phyloP scores from a whole-genome alignment of 1,140 invertebrate genomes.

The Kradibia gibbosae region DNA sequence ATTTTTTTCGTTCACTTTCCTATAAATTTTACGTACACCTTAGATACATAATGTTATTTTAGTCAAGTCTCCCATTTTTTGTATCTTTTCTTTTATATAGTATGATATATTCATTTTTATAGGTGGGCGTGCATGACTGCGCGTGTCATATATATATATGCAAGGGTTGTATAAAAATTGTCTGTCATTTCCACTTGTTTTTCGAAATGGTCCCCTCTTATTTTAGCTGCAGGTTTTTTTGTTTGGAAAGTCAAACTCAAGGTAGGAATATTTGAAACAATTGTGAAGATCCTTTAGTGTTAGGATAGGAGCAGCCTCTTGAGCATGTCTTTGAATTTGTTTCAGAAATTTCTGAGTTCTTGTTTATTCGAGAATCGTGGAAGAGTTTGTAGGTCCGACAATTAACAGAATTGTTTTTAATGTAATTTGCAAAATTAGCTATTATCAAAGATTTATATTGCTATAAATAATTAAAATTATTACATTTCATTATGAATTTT shows the following conservation, averaged over 20 bases:
- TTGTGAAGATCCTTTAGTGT: slow-evolving; percentile 14
- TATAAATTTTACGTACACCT: background rate
- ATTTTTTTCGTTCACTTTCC: background rate
- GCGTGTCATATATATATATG: background rate
- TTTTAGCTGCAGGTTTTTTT: background rate
- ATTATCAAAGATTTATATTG: background rate
- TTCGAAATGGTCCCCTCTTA: background rate
- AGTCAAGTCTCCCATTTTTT: background rate
- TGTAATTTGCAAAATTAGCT: slow-evolving; percentile 27
- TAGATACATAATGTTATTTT: slow-evolving; percentile 7
- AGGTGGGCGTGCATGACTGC: background rate
- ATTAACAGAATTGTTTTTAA: slow-evolving; percentile 26
- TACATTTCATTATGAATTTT: no score
- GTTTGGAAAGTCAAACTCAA: background rate
- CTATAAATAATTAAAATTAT: no score
- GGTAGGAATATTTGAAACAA: slow-evolving; percentile 14
- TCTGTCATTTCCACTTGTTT: slow-evolving; percentile 17
- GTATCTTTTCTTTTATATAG: background rate
- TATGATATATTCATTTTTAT: background rate
- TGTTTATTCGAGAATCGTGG: background rate
- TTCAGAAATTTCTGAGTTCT: slow-evolving; percentile 28
- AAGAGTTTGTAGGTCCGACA: slow-evolving; percentile 26
- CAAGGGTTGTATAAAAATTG: background rate
- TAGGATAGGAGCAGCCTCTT: slow-evolving; percentile 12
- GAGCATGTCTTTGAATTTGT: slow-evolving; percentile 39